Evolutionary conservation across 2,113 vertebrate species (phyloP).

Genomic region (Pelvicachromis taeniatus): DNA sequence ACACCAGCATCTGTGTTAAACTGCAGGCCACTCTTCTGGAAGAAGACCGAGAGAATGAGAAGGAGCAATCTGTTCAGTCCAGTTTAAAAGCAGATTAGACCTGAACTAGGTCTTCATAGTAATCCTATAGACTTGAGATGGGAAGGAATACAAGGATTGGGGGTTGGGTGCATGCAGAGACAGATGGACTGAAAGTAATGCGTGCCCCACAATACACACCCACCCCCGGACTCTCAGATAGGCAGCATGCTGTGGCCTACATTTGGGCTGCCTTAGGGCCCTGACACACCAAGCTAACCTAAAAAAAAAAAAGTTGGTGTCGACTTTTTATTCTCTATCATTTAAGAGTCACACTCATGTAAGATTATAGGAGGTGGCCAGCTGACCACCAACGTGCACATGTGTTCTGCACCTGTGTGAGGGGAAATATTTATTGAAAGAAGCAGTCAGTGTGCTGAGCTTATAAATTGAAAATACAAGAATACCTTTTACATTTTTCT

Average conservation of each 20-base stretch:
- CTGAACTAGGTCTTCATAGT: not conserved
- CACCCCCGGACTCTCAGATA: not conserved
- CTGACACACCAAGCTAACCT: slow-evolving; percentile 19
- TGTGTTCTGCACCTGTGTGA: not conserved
- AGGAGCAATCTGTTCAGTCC: not conserved
- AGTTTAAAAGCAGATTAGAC: slow-evolving; percentile 36
- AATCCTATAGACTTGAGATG: slow-evolving; percentile 13
- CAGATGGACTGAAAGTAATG: slow-evolving; percentile 51
- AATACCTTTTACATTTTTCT: not conserved
- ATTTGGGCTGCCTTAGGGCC: slow-evolving; percentile 37
- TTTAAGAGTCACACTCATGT: not conserved
- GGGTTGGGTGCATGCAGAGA: not conserved
- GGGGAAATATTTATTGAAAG: not conserved
- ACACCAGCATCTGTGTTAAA: slow-evolving; percentile 75
- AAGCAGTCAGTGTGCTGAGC: not conserved
- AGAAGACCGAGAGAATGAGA: slow-evolving; percentile 37
- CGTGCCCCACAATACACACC: not conserved
- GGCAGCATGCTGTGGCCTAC: slow-evolving; percentile 50
- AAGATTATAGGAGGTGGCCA: not conserved
- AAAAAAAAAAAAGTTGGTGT: not conserved
- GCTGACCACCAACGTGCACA: not conserved
- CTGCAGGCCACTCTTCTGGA: slow-evolving; percentile 76
- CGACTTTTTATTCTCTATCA: not conserved
- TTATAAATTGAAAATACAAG: not conserved
- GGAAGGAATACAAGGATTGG: not conserved